Evolutionary conservation across 2,888 invertebrate genomes (phyloP), one percentile per base, ranked within the genome.

Genomic region (Rotaria magnacalcarata): DNA sequence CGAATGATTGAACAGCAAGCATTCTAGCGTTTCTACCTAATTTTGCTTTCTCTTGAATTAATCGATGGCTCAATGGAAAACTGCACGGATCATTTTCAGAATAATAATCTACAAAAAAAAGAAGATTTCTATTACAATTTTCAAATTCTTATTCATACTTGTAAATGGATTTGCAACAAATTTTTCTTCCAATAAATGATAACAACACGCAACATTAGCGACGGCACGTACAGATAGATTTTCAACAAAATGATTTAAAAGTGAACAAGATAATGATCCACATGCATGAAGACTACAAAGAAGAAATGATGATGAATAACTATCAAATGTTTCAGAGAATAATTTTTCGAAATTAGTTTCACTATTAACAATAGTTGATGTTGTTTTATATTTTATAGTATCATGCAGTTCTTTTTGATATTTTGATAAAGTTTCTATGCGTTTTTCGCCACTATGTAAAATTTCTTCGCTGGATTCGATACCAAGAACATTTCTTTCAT

Each of bases 181-280:
- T 75, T 86, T 86, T 84, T 86, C 86, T 74, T 84, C 84, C 19
- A 86, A 75, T 74, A 86, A 80, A 84, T 86, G 84, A 34, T 86
- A 86, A 85, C 86, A 86, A 58, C 86, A 86, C 14, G 86, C 84
- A 50, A 86, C 86, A 52, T 86, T 86, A 43, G 84, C 84, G 14
- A 86, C 11, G 10, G 84, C 58, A 5, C 50, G 67, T 41, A 47
- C 41, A 11, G 67, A 47, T 8, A 19, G 7, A 50, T 85, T 85
- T 80, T 80, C 54, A 24, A 86, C 27, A 80, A 54, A 86, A 27
- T 84, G 67, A 84, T 86, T 74, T 21, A 86, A 56, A 43, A 86
- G 75, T 52, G 86, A 86, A 80, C 84, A 84, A 4, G 86, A 86
- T n/a, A 86, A 58, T 41, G 84, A 84, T 21, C 86, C 86, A 58